phyloP scores from a whole-genome alignment of 1,140 invertebrate genomes.

The Drosophila guanche region DNA sequence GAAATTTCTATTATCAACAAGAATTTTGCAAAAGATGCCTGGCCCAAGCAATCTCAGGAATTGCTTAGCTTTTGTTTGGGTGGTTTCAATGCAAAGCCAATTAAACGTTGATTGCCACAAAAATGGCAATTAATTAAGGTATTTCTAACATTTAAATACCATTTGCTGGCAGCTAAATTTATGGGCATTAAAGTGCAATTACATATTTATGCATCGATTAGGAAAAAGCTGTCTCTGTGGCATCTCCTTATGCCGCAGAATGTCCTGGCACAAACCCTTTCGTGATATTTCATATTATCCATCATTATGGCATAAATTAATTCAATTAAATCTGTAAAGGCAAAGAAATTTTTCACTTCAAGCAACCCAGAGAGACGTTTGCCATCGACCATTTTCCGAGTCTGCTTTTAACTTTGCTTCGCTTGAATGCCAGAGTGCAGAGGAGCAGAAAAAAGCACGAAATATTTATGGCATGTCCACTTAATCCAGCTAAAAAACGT shows the following conservation, averaged over 20 bases:
- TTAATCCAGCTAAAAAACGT: slow-evolving; percentile 38
- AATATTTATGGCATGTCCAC: slow-evolving; percentile 37
- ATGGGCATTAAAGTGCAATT: no score
- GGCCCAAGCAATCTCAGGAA: background rate
- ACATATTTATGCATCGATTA: background rate
- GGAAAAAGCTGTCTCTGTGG: background rate
- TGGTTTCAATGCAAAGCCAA: slow-evolving; percentile 5
- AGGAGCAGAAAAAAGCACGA: slow-evolving; percentile 7
- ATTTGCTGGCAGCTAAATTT: background rate
- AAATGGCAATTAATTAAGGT: no score
- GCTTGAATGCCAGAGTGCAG: background rate
- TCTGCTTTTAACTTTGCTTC: background rate
- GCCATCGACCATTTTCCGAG: background rate
- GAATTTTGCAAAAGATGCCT: background rate
- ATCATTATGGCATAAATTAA: slow-evolving; percentile 9
- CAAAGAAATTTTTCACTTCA: background rate
- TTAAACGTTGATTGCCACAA: background rate
- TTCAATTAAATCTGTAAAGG: slow-evolving; percentile 13
- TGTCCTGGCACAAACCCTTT: background rate
- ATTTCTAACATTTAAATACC: background rate
- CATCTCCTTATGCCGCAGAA: background rate
- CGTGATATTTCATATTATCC: background rate
- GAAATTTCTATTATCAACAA: background rate
- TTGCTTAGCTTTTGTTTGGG: background rate
- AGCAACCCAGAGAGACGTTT: slow-evolving; percentile 4